Evolutionary conservation across 2,797 vertebrate genomes (phyloP).

Genomic region (Squalus acanthias): DNA sequence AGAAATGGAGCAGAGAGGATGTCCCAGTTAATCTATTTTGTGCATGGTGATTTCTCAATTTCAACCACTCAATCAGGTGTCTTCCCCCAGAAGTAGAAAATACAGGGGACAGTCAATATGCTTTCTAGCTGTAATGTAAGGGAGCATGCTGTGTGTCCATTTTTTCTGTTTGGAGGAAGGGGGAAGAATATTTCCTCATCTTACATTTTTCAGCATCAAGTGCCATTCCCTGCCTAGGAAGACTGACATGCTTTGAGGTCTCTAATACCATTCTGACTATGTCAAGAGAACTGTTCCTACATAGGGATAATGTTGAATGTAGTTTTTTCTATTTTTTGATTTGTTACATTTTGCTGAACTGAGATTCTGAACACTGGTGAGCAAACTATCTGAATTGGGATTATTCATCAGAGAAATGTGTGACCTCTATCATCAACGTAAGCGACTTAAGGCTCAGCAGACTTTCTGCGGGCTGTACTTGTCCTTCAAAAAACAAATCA

Average conservation of each 20-base stretch:
- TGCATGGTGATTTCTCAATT: background rate
- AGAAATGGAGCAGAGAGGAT: background rate
- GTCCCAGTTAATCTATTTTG: background rate
- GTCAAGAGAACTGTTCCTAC: background rate
- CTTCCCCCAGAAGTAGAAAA: background rate
- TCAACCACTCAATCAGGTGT: background rate
- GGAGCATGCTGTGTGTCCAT: background rate
- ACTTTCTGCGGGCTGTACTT: background rate
- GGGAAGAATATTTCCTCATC: background rate
- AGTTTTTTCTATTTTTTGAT: background rate
- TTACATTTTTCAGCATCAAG: background rate
- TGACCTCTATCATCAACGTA: background rate
- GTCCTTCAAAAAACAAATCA: background rate
- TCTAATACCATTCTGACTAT: background rate
- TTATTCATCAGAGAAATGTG: background rate
- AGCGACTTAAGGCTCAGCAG: background rate
- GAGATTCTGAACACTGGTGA: background rate
- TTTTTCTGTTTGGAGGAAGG: background rate
- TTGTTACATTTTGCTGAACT: background rate
- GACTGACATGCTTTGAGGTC: background rate
- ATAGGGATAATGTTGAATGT: background rate
- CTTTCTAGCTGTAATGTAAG: background rate
- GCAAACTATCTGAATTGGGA: background rate
- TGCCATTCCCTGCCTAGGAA: background rate
- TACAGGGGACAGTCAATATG: background rate